phyloP scores from a whole-genome alignment of 2,888 invertebrate genomes.

The Petrolisthes manimaculis region DNA sequence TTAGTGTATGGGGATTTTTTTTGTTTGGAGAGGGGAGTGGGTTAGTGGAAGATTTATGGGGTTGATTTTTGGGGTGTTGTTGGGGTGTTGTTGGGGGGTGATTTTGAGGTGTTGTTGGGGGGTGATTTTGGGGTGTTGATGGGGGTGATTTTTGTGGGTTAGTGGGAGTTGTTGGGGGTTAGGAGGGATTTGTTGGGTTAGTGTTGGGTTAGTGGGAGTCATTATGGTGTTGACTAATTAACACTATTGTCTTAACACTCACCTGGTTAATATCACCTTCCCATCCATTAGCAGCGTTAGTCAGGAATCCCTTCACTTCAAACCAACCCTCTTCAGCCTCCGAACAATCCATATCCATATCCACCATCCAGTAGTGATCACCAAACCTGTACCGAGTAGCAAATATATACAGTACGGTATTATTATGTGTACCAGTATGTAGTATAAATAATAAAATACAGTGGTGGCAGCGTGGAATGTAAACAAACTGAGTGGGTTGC shows the following conservation, averaged over 20 bases:
- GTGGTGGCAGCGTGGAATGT: neutral
- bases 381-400: slow-evolving; percentile 67
- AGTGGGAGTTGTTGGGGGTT: neutral
- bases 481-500: neutral
- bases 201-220: neutral
- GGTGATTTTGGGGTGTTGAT: neutral
- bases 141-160: neutral
- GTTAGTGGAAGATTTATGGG: neutral
- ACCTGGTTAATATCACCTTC: slow-evolving; percentile 67
- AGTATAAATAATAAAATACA: neutral
- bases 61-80: neutral
- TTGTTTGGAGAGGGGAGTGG: neutral
- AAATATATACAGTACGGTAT: too few species aligned
- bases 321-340: slow-evolving; percentile 71
- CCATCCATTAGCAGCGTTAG: slow-evolving; percentile 68
- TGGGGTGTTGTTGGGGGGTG: neutral
- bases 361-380: slow-evolving; percentile 71
- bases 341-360: slow-evolving; percentile 71
- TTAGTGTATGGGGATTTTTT: neutral
- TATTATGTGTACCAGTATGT: neutral
- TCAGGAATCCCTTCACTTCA: slow-evolving; percentile 70
- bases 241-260: neutral
- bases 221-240: neutral
- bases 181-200: neutral
- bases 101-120: too few species aligned